A percentile compares a stretch with the other conserved stretches of the same genome.
These are phyloP conservation scores for Hydrocynus forskahlii DNA, from an alignment of 2,797 vertebrate species.

Conservation along the genomic window DNA sequence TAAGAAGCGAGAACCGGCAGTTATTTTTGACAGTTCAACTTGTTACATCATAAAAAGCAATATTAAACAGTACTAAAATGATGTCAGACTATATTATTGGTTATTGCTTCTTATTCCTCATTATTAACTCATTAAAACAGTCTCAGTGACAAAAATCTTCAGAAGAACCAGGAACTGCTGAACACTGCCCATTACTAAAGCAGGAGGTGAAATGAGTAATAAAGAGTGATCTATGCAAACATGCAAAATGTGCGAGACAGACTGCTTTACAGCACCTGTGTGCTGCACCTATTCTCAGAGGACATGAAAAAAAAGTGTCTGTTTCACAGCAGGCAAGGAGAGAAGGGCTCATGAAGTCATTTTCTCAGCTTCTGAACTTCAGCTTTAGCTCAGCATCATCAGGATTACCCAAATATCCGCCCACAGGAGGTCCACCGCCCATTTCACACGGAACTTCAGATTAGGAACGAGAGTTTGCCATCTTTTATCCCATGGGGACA, in stretches of 20 bases:
- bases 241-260: not conserved
- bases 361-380: constrained; percentile 16
- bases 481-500: constrained; percentile 67
- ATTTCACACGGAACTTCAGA: constrained; percentile 71
- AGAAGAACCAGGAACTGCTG: not conserved
- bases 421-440: constrained; percentile 66
- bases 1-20: too few species aligned
- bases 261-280: not conserved
- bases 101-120: too few species aligned
- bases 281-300: not conserved
- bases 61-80: too few species aligned
- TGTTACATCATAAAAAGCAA: too few species aligned
- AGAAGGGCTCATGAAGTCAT: not conserved
- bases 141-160: too few species aligned
- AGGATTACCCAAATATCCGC: constrained; percentile 72
- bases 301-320: not conserved
- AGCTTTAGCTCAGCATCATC: constrained; percentile 65
- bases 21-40: too few species aligned
- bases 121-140: too few species aligned
- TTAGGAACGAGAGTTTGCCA: constrained; percentile 68
- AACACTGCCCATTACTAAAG: not conserved
- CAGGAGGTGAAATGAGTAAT: not conserved
- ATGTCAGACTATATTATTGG: too few species aligned
- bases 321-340: constrained; percentile 15
- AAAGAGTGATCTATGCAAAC: not conserved